Evolutionary conservation across 1,140 invertebrate genomes (phyloP), one percentile per base, ranked within the genome.

Genomic region (Manduca sexta): DNA sequence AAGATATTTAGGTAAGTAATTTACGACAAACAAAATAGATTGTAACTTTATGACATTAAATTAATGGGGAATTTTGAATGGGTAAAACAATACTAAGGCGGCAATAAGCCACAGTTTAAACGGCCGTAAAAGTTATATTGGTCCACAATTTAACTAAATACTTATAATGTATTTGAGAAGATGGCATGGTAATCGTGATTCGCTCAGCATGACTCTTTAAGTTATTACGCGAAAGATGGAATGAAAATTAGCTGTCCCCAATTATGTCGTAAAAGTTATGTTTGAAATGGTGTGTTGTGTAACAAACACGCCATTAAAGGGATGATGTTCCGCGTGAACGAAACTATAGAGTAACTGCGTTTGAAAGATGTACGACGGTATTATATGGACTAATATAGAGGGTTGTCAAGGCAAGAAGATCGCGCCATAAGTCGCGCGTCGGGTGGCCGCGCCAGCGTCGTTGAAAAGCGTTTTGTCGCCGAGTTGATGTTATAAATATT

Each of bases 381-480:
- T 26, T 26, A 26, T 26, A 21, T 55, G 37, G 37, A 8, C 4
- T 26, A 5, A 26, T 26, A 21, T 55, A 42, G 37, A 8, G 18
- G 14, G 38, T 37, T 38, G 66, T 78, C 69, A 67, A 40, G 29
- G 60, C 45, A 29, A 44, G 48, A 58, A 59, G 44, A 54, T 59
- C 57, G 44, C 29, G 59, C 49, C 44, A 74, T 71, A 74, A 75
- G 60, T 74, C 51, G 70, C 74, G 55, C 72, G 58, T 75, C 66
- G 66, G 69, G 72, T 58, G 70, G 71, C 56, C 69, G 48, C 48
- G 40, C 34, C 59, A 45, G 38, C 52, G 45, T 38, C 68, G 65
- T 68, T 66, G 71, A 78, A 77, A 75, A 74, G 69, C 61, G 58
- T 74, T 77, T 73, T 73, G 75, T 79, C 74, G 62, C 58, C 66